A percentile compares a stretch with the other conserved stretches of the same genome.
These are phyloP conservation scores for Anagrus nilaparvatae DNA, from an alignment of 1,140 invertebrate genomes.

Conservation along the genomic window DNA sequence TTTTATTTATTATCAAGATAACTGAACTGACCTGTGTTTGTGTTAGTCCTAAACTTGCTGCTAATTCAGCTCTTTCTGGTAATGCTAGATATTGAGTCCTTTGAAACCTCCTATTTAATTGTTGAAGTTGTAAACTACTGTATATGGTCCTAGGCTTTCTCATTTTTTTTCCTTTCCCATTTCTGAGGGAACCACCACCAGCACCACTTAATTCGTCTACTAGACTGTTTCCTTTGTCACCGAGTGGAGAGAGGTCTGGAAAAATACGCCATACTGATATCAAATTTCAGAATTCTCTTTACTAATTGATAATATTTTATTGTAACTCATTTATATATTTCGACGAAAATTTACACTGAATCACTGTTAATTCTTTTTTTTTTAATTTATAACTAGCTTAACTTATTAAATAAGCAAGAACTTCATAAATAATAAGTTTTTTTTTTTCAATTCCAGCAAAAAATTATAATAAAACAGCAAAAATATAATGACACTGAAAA, in stretches of 20 bases:
- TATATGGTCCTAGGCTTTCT: slow-evolving; percentile 98
- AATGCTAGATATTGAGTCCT: slow-evolving; percentile 96
- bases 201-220: slow-evolving; percentile 41
- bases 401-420: too few relatives aligned
- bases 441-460: too few relatives aligned
- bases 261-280: slow-evolving; percentile 68
- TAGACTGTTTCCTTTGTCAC: slow-evolving; percentile 39
- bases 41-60: slow-evolving; percentile 92
- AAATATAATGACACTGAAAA: too few relatives aligned
- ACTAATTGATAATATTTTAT: too few relatives aligned
- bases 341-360: too few relatives aligned
- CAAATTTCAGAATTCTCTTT: slow-evolving; percentile 45
- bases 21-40: slow-evolving; percentile 98
- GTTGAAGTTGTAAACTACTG: slow-evolving; percentile 93
- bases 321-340: too few relatives aligned
- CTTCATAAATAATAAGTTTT: too few relatives aligned
- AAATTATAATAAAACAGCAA: too few relatives aligned
- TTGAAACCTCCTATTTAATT: slow-evolving; percentile 89
- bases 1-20: too few relatives aligned
- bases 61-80: slow-evolving; percentile 94
- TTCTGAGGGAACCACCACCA: slow-evolving; percentile 45
- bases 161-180: slow-evolving; percentile 98
- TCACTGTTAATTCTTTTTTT: too few relatives aligned
- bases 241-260: slow-evolving; percentile 42
- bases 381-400: too few relatives aligned